Conservation (phyloP, 1,140 invertebrate species). For the Aphelenchoides fujianensis region DNA sequence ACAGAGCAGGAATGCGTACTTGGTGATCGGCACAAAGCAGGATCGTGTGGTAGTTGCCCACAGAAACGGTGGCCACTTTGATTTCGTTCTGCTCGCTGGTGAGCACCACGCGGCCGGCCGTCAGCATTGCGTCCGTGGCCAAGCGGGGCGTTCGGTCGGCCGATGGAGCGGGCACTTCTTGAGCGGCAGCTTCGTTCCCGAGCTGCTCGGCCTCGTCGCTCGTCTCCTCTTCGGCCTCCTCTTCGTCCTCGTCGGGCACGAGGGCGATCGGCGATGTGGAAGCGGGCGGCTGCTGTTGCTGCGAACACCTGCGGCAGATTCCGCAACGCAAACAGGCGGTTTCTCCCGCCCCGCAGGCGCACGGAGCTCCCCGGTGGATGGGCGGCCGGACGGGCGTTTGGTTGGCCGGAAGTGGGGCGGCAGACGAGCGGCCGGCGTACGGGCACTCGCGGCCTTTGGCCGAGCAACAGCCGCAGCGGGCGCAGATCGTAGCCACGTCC, state of each 20-base stretch:
- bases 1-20: conserved; percentile 12
- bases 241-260: conserved; percentile 26
- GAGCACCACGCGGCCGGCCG: conserved; percentile 38
- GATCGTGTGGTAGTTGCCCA: conserved; percentile 58
- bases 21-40: conserved; percentile 42
- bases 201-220: conserved; percentile 3
- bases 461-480: conserved; percentile 53
- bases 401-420: not conserved
- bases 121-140: conserved; percentile 28
- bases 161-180: not conserved
- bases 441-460: conserved; percentile 43
- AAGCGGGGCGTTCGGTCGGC: not conserved
- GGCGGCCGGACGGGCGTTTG: not conserved
- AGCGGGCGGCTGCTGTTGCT: no score
- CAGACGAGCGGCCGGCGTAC: not conserved
- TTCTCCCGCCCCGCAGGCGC: conserved; percentile 90
- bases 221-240: conserved; percentile 18
- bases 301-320: conserved; percentile 82
- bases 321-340: conserved; percentile 87
- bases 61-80: conserved; percentile 48
- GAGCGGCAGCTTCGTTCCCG: no score
- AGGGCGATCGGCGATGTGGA: conserved; percentile 13
- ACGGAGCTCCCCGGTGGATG: conserved; percentile 67
- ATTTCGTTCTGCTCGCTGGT: conserved; percentile 36
- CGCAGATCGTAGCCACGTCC: conserved; percentile 53